A percentile compares a stretch with the other conserved stretches of the same genome.
phyloP scores from a whole-genome alignment of 92 coral and sea anemone species.

The Porites cylindrica region DNA sequence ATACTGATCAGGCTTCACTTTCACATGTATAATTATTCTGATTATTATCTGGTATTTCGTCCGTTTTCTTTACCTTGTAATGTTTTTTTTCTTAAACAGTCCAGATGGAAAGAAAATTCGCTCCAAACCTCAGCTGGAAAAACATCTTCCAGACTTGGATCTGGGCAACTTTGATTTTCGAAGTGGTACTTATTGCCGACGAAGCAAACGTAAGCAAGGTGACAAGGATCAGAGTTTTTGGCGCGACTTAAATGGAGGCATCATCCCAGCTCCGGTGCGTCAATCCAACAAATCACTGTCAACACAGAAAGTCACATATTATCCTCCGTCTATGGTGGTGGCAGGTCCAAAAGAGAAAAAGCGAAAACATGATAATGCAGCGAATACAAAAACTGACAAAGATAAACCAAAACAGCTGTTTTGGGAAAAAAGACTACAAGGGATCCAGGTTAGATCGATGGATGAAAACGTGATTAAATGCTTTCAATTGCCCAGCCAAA shows the following conservation, averaged over 20 bases:
- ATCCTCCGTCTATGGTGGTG: conserved; percentile 62
- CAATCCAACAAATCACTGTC: conserved; percentile 94
- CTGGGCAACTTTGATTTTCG: conserved; percentile 96
- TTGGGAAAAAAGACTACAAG: conserved; percentile 97
- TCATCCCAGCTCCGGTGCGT: conserved; percentile 83
- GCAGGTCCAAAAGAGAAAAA: conserved; percentile 70
- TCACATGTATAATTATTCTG: neutral
- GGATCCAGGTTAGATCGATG: conserved; percentile 74
- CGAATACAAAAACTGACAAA: conserved; percentile 69
- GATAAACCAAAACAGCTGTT: conserved; percentile 93
- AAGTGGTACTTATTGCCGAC: conserved; percentile 88
- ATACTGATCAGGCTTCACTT: no score
- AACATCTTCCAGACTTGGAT: conserved; percentile 87
- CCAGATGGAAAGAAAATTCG: conserved; percentile 99
- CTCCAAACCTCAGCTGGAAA: conserved; percentile 96
- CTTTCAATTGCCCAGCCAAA: conserved; percentile 83
- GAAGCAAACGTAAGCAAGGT: conserved; percentile 81
- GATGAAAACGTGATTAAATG: conserved; percentile 79
- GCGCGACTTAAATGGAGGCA: conserved; percentile 82
- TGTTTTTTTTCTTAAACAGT: conserved; percentile 59
- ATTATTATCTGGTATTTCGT: neutral
- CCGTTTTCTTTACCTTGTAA: neutral
- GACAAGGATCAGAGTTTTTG: conserved; percentile 76
- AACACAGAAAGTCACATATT: conserved; percentile 91
- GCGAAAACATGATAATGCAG: conserved; percentile 54